Base-by-base conservation (phyloP, 2,888 invertebrate species). In the Pristionchus japonicus region DNA sequence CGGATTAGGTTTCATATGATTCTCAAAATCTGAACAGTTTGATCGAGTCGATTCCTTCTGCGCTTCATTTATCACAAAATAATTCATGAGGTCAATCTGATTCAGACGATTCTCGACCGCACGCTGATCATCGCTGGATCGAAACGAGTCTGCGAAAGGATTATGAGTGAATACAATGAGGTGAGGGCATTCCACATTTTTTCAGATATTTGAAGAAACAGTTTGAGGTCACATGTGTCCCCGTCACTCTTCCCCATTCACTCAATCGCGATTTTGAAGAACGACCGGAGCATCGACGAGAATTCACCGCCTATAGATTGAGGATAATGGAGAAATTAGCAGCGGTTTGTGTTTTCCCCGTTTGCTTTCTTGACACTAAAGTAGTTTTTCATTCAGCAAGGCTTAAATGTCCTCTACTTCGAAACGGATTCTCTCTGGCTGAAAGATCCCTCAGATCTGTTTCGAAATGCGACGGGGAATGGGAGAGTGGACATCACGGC, bases 401-500 rank as follows among this genome's bases (percentile, higher is more conserved):
- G 77, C 11, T 0, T 77, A 13, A 77, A 77, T 20, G 92, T 91
- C 64, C 91, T 93, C 11, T 86, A 93, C 3, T 91, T 94, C 87
- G 94, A 94, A 80, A 90, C 93, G 7, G 94, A 94, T 87, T 90
- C 94, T 0, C 88, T 93, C 13, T 94, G 94, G 94, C 90, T 94
- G 47, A 88, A 88, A 57, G 91, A 93, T 86, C 94, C 94, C 0
- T 77, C 89, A 4, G 49, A 85, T 13, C 77, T 91, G 11, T 92
- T 93, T 80, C 37, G 61, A 3, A 90, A 91, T 77, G 82, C 89
- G 74, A 89, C 88, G 43, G 40, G 86, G 6, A 87, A 89, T 34
- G 93, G 92, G 23, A 92, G 92, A 82, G 91, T 90, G n/a, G 94
- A 94, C 84, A 89, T 94, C 17, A 89, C 91, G 13, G 90, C 93